Conservation (phyloP, 2,888 invertebrate species). For the Lycia hirtaria region DNA sequence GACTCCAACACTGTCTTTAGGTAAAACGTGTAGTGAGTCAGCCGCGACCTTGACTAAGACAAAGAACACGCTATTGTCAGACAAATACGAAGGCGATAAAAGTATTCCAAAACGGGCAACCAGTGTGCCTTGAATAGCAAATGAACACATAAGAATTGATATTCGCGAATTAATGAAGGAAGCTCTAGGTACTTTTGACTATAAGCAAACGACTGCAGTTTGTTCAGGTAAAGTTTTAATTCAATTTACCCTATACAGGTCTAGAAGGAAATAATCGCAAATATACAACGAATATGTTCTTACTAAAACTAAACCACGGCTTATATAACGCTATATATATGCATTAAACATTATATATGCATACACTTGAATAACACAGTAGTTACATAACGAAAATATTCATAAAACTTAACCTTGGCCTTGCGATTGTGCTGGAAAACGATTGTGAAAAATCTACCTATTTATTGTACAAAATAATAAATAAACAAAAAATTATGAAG, state of each 20-base stretch:
- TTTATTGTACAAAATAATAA: slow-evolving; percentile 16
- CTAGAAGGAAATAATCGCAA: not conserved
- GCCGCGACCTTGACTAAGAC: slow-evolving; percentile 75
- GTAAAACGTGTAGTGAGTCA: slow-evolving; percentile 48
- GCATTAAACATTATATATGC: not conserved
- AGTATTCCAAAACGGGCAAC: slow-evolving; percentile 68
- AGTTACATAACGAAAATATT: slow-evolving; percentile 14
- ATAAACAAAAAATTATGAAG: slow-evolving; percentile 18
- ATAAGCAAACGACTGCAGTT: not conserved
- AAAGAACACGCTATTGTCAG: slow-evolving; percentile 69
- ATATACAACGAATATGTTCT: not conserved
- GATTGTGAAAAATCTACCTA: slow-evolving; percentile 7
- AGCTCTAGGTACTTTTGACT: slow-evolving; percentile 24
- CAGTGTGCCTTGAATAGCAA: slow-evolving; percentile 63
- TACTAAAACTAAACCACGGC: not conserved
- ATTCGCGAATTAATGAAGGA: slow-evolving; percentile 60
- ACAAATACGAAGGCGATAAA: slow-evolving; percentile 68
- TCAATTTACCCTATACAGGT: not conserved
- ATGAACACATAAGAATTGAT: slow-evolving; percentile 47
- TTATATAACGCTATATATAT: not conserved
- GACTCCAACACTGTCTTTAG: slow-evolving; percentile 12
- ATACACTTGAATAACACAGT: slow-evolving; percentile 1
- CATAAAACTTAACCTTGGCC: slow-evolving; percentile 22
- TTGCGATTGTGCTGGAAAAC: slow-evolving; percentile 18
- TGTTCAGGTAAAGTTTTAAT: not conserved